phyloP scores from a whole-genome alignment of 2,113 vertebrate genomes.

The Lepisosteus osseus region DNA sequence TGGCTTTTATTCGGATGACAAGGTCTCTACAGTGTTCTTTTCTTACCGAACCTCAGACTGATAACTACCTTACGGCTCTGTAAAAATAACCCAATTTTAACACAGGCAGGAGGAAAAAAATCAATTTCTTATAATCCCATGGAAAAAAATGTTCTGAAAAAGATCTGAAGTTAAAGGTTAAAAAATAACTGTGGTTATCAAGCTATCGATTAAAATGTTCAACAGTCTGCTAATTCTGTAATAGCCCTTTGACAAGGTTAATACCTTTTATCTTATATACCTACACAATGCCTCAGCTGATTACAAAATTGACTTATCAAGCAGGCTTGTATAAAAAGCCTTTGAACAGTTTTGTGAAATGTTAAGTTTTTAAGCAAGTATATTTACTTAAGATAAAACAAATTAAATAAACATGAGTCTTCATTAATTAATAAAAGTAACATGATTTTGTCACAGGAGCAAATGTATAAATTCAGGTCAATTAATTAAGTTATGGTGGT shows the following conservation, averaged over 20 bases:
- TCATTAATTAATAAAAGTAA: too few relatives aligned
- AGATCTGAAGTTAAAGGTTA: too few relatives aligned
- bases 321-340: neutral
- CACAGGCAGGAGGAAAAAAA: slow-evolving; percentile 31
- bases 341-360: neutral
- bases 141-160: neutral
- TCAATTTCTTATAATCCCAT: neutral
- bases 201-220: neutral
- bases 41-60: slow-evolving; percentile 39
- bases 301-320: neutral
- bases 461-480: too few relatives aligned
- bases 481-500: too few relatives aligned
- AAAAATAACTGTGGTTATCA: neutral
- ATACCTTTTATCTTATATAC: neutral
- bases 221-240: neutral
- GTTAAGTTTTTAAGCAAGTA: neutral
- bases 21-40: slow-evolving; percentile 42
- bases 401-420: too few relatives aligned
- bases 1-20: slow-evolving; percentile 55
- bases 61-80: slow-evolving; percentile 38
- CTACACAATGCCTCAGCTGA: neutral
- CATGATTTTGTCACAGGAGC: too few relatives aligned
- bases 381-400: too few relatives aligned
- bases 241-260: slow-evolving; percentile 2
- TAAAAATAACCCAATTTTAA: slow-evolving; percentile 50